Percentiles rank a stretch among this genome's conserved stretches.
These are phyloP conservation scores for Drepana falcataria DNA, from an alignment of 2,888 invertebrate species.

Conservation along the genomic window DNA sequence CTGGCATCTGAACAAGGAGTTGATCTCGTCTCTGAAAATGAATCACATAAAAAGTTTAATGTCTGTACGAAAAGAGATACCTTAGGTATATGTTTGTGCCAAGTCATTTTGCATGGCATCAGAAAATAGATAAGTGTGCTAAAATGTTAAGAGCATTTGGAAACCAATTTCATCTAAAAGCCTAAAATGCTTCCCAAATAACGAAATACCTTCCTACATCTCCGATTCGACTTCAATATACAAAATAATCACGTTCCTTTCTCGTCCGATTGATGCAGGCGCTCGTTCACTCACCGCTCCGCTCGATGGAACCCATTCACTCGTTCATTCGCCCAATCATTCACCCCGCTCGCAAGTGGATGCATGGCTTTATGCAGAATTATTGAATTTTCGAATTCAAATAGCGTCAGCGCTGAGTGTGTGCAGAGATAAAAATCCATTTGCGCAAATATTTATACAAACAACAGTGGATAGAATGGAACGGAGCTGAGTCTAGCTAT, in stretches of 20 bases:
- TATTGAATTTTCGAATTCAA: conserved; percentile 59
- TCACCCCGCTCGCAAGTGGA: conserved; percentile 47
- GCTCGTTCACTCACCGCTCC: conserved; percentile 31
- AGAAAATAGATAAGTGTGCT: background rate
- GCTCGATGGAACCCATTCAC: conserved; percentile 49
- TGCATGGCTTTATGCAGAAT: conserved; percentile 62
- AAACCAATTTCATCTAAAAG: conserved; percentile 30
- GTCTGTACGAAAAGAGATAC: too few species aligned
- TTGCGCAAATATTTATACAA: conserved; percentile 43
- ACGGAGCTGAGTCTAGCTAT: conserved; percentile 9
- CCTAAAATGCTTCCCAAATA: conserved; percentile 39
- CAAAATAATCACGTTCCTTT: conserved; percentile 52
- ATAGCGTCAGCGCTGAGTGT: conserved; percentile 32
- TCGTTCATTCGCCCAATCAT: conserved; percentile 55
- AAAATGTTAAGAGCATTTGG: conserved; percentile 2
- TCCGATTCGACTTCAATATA: conserved; percentile 40
- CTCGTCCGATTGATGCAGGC: conserved; percentile 37
- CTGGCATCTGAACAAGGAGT: too few species aligned
- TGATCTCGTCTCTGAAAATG: too few species aligned
- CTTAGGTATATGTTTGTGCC: too few species aligned
- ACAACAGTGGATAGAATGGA: conserved; percentile 21
- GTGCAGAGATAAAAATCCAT: conserved; percentile 44
- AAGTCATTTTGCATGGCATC: background rate
- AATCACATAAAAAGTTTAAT: too few species aligned
- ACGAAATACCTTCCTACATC: conserved; percentile 34